phyloP scores from a whole-genome alignment of 2,797 vertebrate genomes.

The Euthynnus affinis region DNA sequence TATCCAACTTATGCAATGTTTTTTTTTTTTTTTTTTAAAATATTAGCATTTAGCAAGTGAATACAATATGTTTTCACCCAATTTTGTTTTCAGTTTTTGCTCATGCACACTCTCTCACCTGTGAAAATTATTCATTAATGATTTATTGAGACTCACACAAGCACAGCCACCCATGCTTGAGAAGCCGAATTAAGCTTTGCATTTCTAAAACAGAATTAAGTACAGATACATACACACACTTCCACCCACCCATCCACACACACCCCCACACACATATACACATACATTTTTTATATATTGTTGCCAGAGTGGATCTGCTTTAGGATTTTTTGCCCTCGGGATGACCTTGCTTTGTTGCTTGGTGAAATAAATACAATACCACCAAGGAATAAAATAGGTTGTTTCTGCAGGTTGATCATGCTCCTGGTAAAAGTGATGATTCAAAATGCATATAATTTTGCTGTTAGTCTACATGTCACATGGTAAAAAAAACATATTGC shows the following conservation, averaged over 20 bases:
- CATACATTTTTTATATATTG: slow-evolving; percentile 30
- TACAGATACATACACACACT: slow-evolving; percentile 44
- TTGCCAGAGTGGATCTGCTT: slow-evolving; percentile 46
- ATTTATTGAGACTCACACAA: slow-evolving; percentile 75
- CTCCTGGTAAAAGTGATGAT: slow-evolving; percentile 56
- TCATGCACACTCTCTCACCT: slow-evolving; percentile 68
- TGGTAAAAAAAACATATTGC: slow-evolving; percentile 66
- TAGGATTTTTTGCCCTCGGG: slow-evolving; percentile 32
- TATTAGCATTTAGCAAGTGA: slow-evolving; percentile 59
- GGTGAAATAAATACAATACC: slow-evolving; percentile 42
- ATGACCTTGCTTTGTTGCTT: slow-evolving; percentile 72
- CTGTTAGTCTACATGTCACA: slow-evolving; percentile 61
- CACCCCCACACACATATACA: neutral
- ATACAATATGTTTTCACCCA: slow-evolving; percentile 48
- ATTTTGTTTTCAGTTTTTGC: slow-evolving; percentile 66
- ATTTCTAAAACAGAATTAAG: slow-evolving; percentile 71
- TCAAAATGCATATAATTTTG: slow-evolving; percentile 61
- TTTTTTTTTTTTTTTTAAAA: slow-evolving; percentile 22
- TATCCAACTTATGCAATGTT: slow-evolving; percentile 8
- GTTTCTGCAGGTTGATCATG: slow-evolving; percentile 38
- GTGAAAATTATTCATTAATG: slow-evolving; percentile 82
- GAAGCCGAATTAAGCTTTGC: slow-evolving; percentile 72
- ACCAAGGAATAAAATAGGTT: slow-evolving; percentile 20
- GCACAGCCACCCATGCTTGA: slow-evolving; percentile 52
- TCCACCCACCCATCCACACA: slow-evolving; percentile 22